Conservation (phyloP, 2,113 vertebrate species). For the Oreamnos americanus region DNA sequence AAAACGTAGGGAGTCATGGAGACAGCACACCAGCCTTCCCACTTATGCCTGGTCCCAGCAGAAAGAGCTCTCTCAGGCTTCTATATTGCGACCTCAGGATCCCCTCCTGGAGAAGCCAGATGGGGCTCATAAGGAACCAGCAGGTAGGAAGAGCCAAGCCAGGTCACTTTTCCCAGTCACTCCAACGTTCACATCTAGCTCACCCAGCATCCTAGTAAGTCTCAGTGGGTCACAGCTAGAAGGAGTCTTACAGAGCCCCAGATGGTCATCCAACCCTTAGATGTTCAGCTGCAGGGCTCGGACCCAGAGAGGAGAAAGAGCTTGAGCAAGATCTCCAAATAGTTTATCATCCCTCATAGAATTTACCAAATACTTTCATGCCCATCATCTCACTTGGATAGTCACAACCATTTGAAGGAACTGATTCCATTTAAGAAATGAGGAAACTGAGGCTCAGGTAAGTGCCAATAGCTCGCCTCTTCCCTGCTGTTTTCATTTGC, state of each 20-base stretch:
- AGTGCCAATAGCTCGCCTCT: neutral
- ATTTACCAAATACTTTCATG: neutral
- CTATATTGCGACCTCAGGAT: too few relatives aligned
- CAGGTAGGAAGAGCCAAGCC: neutral
- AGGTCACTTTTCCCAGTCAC: neutral
- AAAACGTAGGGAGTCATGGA: neutral
- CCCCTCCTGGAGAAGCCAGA: too few relatives aligned
- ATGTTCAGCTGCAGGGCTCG: neutral
- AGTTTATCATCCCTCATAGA: neutral
- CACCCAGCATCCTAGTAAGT: neutral
- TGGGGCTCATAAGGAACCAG: neutral
- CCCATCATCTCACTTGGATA: neutral
- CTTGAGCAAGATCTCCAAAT: neutral
- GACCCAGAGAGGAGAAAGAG: neutral
- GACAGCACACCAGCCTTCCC: neutral
- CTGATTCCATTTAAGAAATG: neutral
- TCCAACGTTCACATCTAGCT: neutral
- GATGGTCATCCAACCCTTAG: neutral
- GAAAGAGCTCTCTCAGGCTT: neutral
- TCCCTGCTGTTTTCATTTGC: neutral
- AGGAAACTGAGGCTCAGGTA: neutral
- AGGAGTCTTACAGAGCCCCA: neutral
- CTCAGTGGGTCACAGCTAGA: neutral
- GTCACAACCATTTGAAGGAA: neutral
- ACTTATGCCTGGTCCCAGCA: neutral